Evolutionary conservation across 2,888 invertebrate species (phyloP).

Genomic region (Amphipyra tragopoginis): DNA sequence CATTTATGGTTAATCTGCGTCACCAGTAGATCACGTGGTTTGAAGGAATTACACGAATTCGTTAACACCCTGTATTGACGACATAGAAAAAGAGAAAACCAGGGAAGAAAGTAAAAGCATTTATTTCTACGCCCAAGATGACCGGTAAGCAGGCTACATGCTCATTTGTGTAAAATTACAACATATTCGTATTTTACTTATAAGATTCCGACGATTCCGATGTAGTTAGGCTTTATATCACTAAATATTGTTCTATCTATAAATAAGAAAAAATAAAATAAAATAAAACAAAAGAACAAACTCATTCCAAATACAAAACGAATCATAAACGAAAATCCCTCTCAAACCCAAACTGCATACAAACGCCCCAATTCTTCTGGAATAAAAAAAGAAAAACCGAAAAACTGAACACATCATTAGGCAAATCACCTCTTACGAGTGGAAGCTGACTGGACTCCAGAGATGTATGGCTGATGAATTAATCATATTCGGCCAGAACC

Average conservation of each 20-base stretch:
- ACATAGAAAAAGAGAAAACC: no score
- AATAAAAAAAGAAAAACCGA: constrained; percentile 30
- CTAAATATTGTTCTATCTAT: background rate
- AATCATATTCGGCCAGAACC: constrained; percentile 53
- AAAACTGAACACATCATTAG: constrained; percentile 40
- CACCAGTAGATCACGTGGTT: no score
- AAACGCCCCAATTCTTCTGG: constrained; percentile 37
- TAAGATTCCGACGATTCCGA: no score
- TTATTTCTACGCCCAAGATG: no score
- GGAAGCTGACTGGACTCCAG: constrained; percentile 49
- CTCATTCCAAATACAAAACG: constrained; percentile 5
- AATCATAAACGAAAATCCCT: constrained; percentile 7
- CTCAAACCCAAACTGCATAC: constrained; percentile 42
- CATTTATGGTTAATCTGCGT: no score
- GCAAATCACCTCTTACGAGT: constrained; percentile 46
- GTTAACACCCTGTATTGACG: no score
- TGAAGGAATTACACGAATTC: no score
- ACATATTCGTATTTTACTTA: no score
- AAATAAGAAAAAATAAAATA: background rate
- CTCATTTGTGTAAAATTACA: no score
- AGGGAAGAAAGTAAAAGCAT: no score
- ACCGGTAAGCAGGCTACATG: no score
- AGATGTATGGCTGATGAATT: constrained; percentile 57
- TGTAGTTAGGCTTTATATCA: no score
- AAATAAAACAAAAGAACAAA: background rate